phyloP scores from a whole-genome alignment of 2,113 vertebrate genomes.

The Oryzias javanicus region DNA sequence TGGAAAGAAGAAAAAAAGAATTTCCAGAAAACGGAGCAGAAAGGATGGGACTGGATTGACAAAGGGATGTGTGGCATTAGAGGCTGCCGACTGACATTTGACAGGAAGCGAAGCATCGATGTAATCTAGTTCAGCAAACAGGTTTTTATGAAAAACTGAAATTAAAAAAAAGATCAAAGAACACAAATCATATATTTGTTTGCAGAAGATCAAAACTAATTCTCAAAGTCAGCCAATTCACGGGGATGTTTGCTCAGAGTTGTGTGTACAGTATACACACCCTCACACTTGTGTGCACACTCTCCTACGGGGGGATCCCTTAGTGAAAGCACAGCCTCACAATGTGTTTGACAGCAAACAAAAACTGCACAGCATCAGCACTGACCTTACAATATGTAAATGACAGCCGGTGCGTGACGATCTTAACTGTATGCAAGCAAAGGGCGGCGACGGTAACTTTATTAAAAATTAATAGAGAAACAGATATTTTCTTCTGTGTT shows the following conservation, averaged over 20 bases:
- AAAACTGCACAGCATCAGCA: constrained; percentile 38
- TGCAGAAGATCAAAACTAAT: constrained; percentile 13
- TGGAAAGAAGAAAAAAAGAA: constrained; percentile 13
- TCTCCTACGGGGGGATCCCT: constrained; percentile 16
- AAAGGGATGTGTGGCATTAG: constrained; percentile 37
- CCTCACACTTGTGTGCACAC: constrained; percentile 24
- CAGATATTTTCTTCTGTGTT: no score
- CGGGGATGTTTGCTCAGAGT: constrained; percentile 1
- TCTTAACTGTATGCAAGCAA: neutral
- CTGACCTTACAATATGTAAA: constrained; percentile 35
- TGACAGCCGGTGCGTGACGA: constrained; percentile 16
- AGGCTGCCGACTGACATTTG: constrained; percentile 53
- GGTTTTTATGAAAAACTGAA: constrained; percentile 35
- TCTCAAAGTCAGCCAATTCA: constrained; percentile 9
- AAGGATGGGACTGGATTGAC: constrained; percentile 30
- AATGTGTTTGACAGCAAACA: constrained; percentile 65
- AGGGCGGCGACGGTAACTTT: neutral
- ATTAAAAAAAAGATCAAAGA: constrained; percentile 22
- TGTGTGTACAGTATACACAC: constrained; percentile 55
- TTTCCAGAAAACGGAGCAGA: constrained; percentile 33
- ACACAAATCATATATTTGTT: constrained; percentile 37
- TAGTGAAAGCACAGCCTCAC: constrained; percentile 35
- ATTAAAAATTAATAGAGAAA: no score
- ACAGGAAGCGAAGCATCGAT: constrained; percentile 25
- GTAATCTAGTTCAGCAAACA: constrained; percentile 50